Evolutionary conservation across 1,140 invertebrate species (phyloP).

Genomic region (Drosophila lowei): DNA sequence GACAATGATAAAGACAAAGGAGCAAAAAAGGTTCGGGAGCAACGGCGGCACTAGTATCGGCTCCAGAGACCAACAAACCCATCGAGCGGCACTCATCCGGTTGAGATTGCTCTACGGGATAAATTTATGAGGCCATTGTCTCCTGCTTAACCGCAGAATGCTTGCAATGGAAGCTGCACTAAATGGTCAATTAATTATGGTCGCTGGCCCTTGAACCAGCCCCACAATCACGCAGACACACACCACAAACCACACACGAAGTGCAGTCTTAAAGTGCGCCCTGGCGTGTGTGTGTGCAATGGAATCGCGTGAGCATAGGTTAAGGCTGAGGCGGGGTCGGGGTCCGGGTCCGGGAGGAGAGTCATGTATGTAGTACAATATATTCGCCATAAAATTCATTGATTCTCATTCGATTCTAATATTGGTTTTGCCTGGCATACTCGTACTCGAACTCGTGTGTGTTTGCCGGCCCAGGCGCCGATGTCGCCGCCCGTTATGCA

Average conservation of each 20-base stretch:
- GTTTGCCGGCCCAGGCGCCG: conserved; percentile 43
- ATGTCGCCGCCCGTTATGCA: conserved; percentile 39
- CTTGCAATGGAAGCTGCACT: conserved; percentile 66
- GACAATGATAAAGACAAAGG: conserved; percentile 47
- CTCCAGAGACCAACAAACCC: conserved; percentile 52
- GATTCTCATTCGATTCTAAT: conserved; percentile 62
- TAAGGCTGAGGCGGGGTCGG: conserved; percentile 8
- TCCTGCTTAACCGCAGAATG: conserved; percentile 63
- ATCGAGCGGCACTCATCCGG: conserved; percentile 28
- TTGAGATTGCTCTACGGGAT: conserved; percentile 37
- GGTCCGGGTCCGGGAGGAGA: not conserved
- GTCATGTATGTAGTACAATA: conserved; percentile 19
- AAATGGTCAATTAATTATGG: conserved; percentile 79
- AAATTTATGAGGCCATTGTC: conserved; percentile 72
- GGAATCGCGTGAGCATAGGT: conserved; percentile 27
- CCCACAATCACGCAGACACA: conserved; percentile 16
- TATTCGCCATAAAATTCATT: conserved; percentile 73
- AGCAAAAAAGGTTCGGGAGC: conserved; percentile 36
- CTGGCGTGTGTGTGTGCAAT: conserved; percentile 20
- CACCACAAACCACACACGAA: conserved; percentile 10
- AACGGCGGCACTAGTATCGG: conserved; percentile 1
- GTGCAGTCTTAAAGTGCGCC: conserved; percentile 31
- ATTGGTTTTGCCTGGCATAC: conserved; percentile 48
- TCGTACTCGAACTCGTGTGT: not conserved
- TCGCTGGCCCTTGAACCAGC: conserved; percentile 61